These are phyloP conservation scores for Galaxias olidus DNA, from an alignment of 2,797 vertebrate genomes.

Conservation along the genomic window DNA sequence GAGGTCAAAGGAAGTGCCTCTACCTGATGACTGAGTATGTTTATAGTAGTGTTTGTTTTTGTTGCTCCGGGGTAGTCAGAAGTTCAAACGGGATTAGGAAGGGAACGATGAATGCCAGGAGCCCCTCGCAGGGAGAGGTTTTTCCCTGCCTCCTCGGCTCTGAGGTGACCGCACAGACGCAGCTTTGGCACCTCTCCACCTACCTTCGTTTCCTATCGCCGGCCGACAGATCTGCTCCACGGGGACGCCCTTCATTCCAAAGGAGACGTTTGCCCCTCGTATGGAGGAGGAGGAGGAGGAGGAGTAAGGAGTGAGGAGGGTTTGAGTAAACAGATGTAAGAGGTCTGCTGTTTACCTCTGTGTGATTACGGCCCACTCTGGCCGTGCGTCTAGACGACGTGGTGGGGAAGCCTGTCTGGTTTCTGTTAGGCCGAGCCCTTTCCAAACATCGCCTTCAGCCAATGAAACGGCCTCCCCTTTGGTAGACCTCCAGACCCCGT, in stretches of 20 bases:
- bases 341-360: neutral
- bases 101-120: neutral
- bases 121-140: neutral
- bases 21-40: neutral
- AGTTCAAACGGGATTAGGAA: slow-evolving; percentile 13
- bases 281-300: no score
- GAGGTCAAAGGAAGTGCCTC: neutral
- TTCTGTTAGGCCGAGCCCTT: neutral
- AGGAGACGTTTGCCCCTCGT: no score
- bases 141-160: neutral
- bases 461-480: slow-evolving; percentile 3
- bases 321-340: slow-evolving; percentile 9
- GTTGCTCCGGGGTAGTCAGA: slow-evolving; percentile 6
- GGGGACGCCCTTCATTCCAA: no score
- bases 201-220: no score
- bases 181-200: no score
- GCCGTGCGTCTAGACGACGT: slow-evolving; percentile 3
- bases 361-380: slow-evolving; percentile 13
- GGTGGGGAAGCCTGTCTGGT: neutral
- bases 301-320: no score
- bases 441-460: neutral
- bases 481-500: neutral
- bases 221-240: no score
- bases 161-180: neutral
- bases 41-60: neutral